A percentile compares a stretch with the other conserved stretches of the same genome.
Evolutionary conservation across 2,888 invertebrate genomes (phyloP).

Genomic region (Endotricha flammealis): DNA sequence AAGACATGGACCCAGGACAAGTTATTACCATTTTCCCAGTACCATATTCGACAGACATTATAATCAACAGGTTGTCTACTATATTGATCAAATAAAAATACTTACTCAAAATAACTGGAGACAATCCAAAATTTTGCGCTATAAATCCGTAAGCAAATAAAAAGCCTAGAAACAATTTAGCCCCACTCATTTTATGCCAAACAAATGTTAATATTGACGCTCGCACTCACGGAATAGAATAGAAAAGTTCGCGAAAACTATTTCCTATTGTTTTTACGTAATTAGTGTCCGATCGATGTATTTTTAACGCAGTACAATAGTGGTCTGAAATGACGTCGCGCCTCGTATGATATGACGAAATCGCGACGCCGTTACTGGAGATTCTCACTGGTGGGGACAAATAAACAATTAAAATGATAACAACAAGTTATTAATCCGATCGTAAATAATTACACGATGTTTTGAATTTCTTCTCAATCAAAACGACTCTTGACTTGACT

Average conservation of each 20-base stretch:
- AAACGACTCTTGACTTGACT: too few species aligned
- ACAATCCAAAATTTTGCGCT: constrained; percentile 53
- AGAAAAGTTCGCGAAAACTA: constrained; percentile 17
- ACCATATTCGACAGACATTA: too few species aligned
- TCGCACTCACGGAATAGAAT: not conserved
- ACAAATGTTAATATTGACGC: not conserved
- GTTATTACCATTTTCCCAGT: too few species aligned
- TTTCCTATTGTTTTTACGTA: constrained; percentile 25
- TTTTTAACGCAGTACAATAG: constrained; percentile 2
- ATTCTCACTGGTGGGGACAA: constrained; percentile 27
- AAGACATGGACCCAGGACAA: too few species aligned
- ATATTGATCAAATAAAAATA: too few species aligned
- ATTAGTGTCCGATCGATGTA: constrained; percentile 17
- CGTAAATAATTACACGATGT: not conserved
- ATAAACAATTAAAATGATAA: constrained; percentile 34
- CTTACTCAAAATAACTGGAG: constrained; percentile 69
- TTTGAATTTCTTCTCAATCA: not conserved
- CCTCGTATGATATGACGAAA: constrained; percentile 30
- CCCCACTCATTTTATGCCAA: constrained; percentile 37
- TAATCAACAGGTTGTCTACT: too few species aligned
- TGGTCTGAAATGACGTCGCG: constrained; percentile 24
- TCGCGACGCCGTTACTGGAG: constrained; percentile 11
- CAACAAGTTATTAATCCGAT: constrained; percentile 17
- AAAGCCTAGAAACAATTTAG: constrained; percentile 38
- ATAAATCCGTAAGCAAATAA: constrained; percentile 47